Percentiles rank a stretch among this genome's conserved stretches.
These are phyloP conservation scores for Hydrophis major DNA, from an alignment of 2,797 vertebrate species.

Conservation along the genomic window DNA sequence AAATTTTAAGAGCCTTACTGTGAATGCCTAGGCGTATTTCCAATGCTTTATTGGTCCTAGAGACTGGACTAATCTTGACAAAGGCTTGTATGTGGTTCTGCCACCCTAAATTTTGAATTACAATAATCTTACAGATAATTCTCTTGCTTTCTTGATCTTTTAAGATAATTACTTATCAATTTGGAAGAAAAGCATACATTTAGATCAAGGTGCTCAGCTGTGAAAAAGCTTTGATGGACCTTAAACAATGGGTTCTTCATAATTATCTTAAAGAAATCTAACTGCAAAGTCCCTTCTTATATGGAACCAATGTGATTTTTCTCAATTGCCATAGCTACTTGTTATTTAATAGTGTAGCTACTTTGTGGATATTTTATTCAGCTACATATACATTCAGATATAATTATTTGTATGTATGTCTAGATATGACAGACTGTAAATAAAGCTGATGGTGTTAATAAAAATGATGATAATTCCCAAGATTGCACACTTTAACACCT, in stretches of 20 bases:
- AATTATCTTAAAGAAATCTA: not conserved
- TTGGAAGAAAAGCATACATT: not conserved
- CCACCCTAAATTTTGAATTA: not conserved
- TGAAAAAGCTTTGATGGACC: not conserved
- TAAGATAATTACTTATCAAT: not conserved
- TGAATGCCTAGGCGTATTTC: not conserved
- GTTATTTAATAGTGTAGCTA: not conserved
- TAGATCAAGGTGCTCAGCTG: not conserved
- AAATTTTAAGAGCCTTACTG: not conserved
- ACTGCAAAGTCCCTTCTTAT: not conserved
- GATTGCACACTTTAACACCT: not conserved
- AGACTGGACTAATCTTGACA: not conserved
- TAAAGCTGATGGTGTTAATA: not conserved
- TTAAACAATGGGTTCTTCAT: not conserved
- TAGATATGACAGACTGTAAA: not conserved
- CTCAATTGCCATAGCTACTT: not conserved
- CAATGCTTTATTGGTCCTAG: not conserved
- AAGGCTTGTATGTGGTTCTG: not conserved
- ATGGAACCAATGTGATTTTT: not conserved
- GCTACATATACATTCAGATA: not conserved
- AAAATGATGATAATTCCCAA: not conserved
- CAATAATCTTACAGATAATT: not conserved
- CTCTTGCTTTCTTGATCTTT: not conserved
- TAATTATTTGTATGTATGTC: not conserved
- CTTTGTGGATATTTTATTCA: not conserved